Evolutionary conservation across 2,113 vertebrate species (phyloP).

Genomic region (Sula dactylatra): DNA sequence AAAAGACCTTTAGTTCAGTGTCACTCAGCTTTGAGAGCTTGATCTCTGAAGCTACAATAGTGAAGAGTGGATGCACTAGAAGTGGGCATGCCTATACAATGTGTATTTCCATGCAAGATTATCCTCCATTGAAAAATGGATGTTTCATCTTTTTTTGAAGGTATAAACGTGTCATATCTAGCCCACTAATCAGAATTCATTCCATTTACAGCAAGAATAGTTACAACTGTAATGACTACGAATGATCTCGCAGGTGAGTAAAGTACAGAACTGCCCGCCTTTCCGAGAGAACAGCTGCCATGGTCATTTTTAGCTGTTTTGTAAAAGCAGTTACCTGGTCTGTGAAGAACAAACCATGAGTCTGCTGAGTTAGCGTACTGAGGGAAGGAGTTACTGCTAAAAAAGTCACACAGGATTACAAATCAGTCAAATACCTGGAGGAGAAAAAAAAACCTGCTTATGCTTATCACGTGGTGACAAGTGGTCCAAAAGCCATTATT

Average conservation of each 20-base stretch:
- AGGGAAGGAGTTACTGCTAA: neutral
- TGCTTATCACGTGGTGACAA: neutral
- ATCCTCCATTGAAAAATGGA: neutral
- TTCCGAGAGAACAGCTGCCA: neutral
- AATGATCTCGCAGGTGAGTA: slow-evolving; percentile 85
- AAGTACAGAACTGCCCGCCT: neutral
- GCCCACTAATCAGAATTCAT: neutral
- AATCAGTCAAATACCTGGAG: neutral
- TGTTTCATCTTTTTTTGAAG: neutral
- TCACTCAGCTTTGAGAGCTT: neutral
- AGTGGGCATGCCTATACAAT: neutral
- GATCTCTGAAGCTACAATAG: neutral
- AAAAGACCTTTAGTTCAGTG: neutral
- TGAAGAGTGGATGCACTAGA: neutral
- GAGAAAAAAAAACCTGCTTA: neutral
- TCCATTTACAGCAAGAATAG: slow-evolving; percentile 85
- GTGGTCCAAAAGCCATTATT: neutral
- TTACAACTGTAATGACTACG: slow-evolving; percentile 89
- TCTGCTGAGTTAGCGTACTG: neutral
- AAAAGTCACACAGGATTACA: neutral
- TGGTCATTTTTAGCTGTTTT: neutral
- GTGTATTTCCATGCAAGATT: neutral
- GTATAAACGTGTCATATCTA: neutral
- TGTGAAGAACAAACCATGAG: neutral
- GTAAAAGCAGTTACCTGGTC: neutral